Percentiles rank a stretch among this genome's conserved stretches.
These are phyloP conservation scores for Turnix velox DNA, from an alignment of 2,113 vertebrate genomes.

Conservation along the genomic window DNA sequence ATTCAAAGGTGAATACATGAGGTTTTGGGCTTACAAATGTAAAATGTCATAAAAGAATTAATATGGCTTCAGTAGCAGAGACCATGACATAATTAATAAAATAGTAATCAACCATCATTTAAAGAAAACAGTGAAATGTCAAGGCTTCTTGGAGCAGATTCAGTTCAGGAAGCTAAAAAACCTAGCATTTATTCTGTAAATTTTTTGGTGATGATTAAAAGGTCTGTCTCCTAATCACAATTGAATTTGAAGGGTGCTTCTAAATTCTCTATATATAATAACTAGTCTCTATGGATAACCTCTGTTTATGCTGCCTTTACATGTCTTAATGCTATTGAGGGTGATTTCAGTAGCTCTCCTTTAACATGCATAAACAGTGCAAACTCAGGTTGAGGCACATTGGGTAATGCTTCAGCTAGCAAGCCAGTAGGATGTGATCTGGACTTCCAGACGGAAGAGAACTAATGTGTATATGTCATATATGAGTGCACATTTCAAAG, in stretches of 20 bases:
- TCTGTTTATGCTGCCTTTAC: neutral
- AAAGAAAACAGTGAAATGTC: neutral
- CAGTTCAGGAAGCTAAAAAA: neutral
- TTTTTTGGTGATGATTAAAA: neutral
- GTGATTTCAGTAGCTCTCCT: neutral
- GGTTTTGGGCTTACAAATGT: neutral
- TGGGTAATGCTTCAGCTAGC: neutral
- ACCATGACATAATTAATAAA: neutral
- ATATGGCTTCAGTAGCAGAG: neutral
- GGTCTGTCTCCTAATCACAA: neutral
- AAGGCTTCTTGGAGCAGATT: neutral
- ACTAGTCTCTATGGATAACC: neutral
- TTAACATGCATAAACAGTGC: fast-evolving
- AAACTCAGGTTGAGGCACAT: neutral
- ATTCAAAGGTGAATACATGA: neutral
- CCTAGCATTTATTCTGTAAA: neutral
- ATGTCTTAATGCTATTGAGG: neutral
- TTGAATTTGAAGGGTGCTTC: neutral
- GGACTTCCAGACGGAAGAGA: neutral
- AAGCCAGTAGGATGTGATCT: neutral
- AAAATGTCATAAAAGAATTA: slow-evolving; percentile 4
- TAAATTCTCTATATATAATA: neutral
- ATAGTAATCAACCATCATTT: neutral
- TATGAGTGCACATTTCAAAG: neutral
- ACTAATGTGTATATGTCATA: neutral